Conservation (phyloP, 2,797 vertebrate genomes). For the Vespertilio murinus region DNA sequence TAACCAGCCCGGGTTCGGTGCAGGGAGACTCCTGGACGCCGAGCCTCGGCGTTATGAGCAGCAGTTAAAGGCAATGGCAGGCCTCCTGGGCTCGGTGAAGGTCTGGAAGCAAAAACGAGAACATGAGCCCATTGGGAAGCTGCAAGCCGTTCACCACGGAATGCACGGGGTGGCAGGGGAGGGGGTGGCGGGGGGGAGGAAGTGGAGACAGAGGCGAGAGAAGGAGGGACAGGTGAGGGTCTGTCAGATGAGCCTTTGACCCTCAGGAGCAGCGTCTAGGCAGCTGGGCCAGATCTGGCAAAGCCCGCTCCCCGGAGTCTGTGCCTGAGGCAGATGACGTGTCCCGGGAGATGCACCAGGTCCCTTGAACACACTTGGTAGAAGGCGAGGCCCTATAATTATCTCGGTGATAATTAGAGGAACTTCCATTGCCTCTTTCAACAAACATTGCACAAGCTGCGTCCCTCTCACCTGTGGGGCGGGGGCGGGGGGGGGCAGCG, state of each 20-base stretch:
- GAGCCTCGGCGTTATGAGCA: not conserved
- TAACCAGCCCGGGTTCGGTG: not conserved
- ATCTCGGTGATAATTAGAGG: constrained; percentile 55
- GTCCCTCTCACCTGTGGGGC: constrained; percentile 41
- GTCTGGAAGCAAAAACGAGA: not conserved
- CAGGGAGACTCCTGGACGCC: not conserved
- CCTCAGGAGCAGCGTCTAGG: not conserved
- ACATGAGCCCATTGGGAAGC: not conserved
- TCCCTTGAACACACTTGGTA: constrained; percentile 60
- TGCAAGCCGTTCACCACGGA: not conserved
- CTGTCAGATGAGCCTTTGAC: not conserved
- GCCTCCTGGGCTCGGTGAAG: not conserved
- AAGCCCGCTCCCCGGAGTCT: constrained; percentile 25
- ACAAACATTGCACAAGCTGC: constrained; percentile 63
- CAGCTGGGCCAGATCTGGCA: not conserved
- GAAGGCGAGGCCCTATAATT: constrained; percentile 64
- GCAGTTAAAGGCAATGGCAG: not conserved
- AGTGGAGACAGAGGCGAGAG: not conserved
- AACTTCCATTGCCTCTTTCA: constrained; percentile 62
- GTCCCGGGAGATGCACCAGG: not conserved
- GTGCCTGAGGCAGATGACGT: not conserved
- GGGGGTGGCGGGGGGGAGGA: too few species aligned
- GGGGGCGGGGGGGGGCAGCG: not conserved
- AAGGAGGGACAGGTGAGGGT: not conserved
- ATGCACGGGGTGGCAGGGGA: too few species aligned